phyloP scores from a whole-genome alignment of 2,113 vertebrate genomes.

The Anhinga anhinga region DNA sequence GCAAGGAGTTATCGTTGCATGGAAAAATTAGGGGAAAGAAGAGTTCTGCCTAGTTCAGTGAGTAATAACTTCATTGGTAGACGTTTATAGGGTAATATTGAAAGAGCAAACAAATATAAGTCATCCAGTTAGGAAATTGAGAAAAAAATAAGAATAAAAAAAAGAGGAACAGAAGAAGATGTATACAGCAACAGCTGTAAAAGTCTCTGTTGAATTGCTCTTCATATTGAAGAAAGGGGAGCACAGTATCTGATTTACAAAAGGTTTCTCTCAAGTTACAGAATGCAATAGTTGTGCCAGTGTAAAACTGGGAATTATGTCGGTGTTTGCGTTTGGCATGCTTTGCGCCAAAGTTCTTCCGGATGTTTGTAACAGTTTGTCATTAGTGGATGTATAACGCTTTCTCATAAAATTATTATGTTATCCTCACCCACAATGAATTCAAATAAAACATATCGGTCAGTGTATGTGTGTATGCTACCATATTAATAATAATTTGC shows the following conservation, averaged over 20 bases:
- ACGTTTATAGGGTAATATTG: background rate
- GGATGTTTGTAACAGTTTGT: background rate
- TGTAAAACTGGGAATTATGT: background rate
- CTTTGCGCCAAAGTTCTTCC: background rate
- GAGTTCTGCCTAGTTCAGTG: background rate
- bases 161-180: background rate
- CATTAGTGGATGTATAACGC: background rate
- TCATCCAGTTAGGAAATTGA: background rate
- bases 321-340: background rate
- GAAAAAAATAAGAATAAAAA: background rate
- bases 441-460: background rate
- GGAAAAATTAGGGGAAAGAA: background rate
- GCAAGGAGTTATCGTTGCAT: background rate
- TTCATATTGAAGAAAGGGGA: background rate
- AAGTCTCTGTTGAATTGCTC: background rate
- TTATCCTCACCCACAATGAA: background rate
- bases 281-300: background rate
- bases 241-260: background rate
- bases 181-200: background rate
- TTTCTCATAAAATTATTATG: background rate
- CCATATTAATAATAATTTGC: background rate
- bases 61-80: background rate
- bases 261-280: background rate
- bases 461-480: background rate
- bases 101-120: background rate